These are phyloP conservation scores for Lutjanus erythropterus DNA, from an alignment of 2,113 vertebrate genomes.

Conservation along the genomic window DNA sequence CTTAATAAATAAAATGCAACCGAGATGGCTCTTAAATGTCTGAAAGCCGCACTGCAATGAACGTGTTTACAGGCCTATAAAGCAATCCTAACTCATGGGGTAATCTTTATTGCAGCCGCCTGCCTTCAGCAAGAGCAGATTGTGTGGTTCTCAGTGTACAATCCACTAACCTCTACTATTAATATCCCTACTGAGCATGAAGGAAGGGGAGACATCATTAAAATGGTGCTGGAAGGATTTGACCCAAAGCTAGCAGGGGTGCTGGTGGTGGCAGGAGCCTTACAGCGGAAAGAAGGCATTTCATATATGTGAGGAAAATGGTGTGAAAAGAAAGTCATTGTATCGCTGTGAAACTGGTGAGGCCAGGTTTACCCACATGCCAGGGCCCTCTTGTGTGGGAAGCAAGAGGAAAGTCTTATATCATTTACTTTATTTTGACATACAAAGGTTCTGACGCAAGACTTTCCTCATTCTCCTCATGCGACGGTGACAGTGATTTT, in stretches of 20 bases:
- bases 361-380: constrained; percentile 7
- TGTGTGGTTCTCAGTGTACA: constrained; percentile 7
- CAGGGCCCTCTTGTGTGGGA: constrained; percentile 24
- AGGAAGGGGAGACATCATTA: constrained; percentile 54
- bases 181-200: constrained; percentile 44
- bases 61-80: constrained; percentile 57
- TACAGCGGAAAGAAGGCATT: constrained; percentile 6
- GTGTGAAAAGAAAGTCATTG: constrained; percentile 7
- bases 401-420: constrained; percentile 1
- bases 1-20: constrained; percentile 53
- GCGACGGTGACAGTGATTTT: constrained; percentile 12
- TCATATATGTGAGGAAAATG: constrained; percentile 7
- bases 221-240: constrained; percentile 55
- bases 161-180: constrained; percentile 47
- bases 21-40: constrained; percentile 55
- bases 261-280: constrained; percentile 20
- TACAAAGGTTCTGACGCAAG: constrained; percentile 12
- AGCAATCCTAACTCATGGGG: constrained; percentile 27
- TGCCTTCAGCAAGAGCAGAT: constrained; percentile 23
- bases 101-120: constrained; percentile 45
- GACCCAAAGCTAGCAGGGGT: constrained; percentile 50
- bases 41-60: constrained; percentile 29
- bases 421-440: constrained; percentile 35
- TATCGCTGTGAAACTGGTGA: constrained; percentile 10
- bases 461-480: constrained; percentile 7